A percentile compares a stretch with the other conserved stretches of the same genome.
Evolutionary conservation across 2,888 invertebrate genomes (phyloP).

Genomic region (Sminthurides aquaticus): DNA sequence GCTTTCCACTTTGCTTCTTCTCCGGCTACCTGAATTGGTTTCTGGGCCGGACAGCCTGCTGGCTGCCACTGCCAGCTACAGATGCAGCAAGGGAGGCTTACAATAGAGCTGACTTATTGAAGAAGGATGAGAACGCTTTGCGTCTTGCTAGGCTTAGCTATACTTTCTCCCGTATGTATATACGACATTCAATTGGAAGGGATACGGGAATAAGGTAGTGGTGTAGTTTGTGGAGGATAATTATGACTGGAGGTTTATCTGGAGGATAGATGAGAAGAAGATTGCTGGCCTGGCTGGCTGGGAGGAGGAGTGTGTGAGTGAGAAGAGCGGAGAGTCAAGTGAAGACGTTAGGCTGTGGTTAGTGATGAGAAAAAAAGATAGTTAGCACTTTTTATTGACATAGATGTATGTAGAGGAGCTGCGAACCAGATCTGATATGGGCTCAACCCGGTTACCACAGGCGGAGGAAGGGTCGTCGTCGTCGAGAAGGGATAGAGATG

Average conservation of each 20-base stretch:
- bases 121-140: too few species aligned
- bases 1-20: constrained; percentile 24
- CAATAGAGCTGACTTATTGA: too few species aligned
- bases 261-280: background rate
- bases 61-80: too few species aligned
- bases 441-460: background rate
- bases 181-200: too few species aligned
- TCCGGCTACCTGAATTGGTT: constrained; percentile 43
- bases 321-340: background rate
- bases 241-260: background rate
- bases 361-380: background rate
- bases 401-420: background rate
- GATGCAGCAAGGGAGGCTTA: too few species aligned
- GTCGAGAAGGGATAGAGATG: background rate
- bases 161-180: too few species aligned
- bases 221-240: background rate
- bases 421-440: background rate
- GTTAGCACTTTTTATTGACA: background rate
- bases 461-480: background rate
- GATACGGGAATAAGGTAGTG: too few species aligned
- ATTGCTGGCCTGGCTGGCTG: background rate
- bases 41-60: too few species aligned
- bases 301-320: background rate
- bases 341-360: background rate
- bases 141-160: too few species aligned